phyloP scores from a whole-genome alignment of 2,888 invertebrate genomes.

The Papilio gigon region DNA sequence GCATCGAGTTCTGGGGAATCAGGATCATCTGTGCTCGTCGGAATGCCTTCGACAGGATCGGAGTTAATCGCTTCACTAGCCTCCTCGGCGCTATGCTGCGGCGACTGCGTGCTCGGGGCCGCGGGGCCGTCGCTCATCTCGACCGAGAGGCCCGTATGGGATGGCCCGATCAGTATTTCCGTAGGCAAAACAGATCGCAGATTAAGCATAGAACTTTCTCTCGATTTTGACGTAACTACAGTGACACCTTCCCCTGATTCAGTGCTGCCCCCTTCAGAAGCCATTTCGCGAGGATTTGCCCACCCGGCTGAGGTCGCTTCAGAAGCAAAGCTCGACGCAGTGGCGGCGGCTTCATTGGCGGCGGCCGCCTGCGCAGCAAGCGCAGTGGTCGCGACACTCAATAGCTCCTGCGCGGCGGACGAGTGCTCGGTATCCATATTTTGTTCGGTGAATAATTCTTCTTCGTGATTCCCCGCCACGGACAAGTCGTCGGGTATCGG shows the following conservation, averaged over 20 bases:
- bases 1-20: slow-evolving; percentile 44
- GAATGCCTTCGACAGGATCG: slow-evolving; percentile 36
- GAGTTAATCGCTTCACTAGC: slow-evolving; percentile 35
- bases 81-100: slow-evolving; percentile 21
- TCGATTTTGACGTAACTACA: slow-evolving; percentile 49
- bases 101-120: slow-evolving; percentile 44
- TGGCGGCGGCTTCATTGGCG: slow-evolving; percentile 51
- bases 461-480: slow-evolving; percentile 69
- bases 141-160: slow-evolving; percentile 58
- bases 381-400: slow-evolving; percentile 51
- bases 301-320: slow-evolving; percentile 51
- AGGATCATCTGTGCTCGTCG: slow-evolving; percentile 34
- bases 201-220: slow-evolving; percentile 67
- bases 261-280: slow-evolving; percentile 48
- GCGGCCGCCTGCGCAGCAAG: slow-evolving; percentile 50
- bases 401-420: slow-evolving; percentile 54
- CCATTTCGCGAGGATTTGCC: slow-evolving; percentile 50
- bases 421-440: slow-evolving; percentile 61
- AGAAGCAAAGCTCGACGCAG: slow-evolving; percentile 52
- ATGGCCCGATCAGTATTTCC: slow-evolving; percentile 63
- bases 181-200: slow-evolving; percentile 72
- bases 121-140: slow-evolving; percentile 56
- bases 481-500: slow-evolving; percentile 76
- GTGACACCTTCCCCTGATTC: slow-evolving; percentile 50
- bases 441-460: slow-evolving; percentile 68